phyloP scores from a whole-genome alignment of 2,113 vertebrate genomes.

The Planiliza haematocheilus region DNA sequence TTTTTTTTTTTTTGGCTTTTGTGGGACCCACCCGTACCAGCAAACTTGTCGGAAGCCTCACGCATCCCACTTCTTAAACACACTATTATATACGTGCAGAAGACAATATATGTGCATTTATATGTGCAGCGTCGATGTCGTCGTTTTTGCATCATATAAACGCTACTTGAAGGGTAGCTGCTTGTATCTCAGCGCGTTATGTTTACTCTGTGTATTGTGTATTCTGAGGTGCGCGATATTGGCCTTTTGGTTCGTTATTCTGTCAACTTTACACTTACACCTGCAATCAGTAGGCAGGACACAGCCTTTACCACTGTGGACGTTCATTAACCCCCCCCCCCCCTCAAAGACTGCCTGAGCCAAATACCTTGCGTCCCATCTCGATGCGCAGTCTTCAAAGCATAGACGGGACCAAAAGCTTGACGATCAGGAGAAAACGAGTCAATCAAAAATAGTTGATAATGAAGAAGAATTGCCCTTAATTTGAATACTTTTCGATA shows the following conservation, averaged over 20 bases:
- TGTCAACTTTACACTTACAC: background rate
- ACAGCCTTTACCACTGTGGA: slow-evolving; percentile 10
- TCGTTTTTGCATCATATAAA: slow-evolving; percentile 17
- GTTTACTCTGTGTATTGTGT: slow-evolving; percentile 33
- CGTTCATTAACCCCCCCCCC: slow-evolving; percentile 8
- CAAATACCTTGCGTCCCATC: slow-evolving; percentile 46
- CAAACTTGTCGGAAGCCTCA: slow-evolving; percentile 21
- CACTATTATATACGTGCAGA: slow-evolving; percentile 6
- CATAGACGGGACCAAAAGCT: slow-evolving; percentile 67
- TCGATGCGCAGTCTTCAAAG: slow-evolving; percentile 30
- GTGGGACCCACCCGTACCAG: slow-evolving; percentile 29
- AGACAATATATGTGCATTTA: slow-evolving; percentile 18
- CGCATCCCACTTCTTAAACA: slow-evolving; percentile 31
- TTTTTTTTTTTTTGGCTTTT: background rate
- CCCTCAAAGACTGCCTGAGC: slow-evolving; percentile 30
- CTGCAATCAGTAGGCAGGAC: slow-evolving; percentile 8
- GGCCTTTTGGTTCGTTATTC: background rate
- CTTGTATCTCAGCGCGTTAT: slow-evolving; percentile 16
- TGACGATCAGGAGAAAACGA: slow-evolving; percentile 54
- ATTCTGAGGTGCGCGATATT: slow-evolving; percentile 31
- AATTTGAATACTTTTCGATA: slow-evolving; percentile 63
- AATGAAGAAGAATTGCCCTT: slow-evolving; percentile 17
- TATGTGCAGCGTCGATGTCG: slow-evolving; percentile 28
- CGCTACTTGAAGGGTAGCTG: slow-evolving; percentile 30
- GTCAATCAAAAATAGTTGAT: slow-evolving; percentile 28